Evolutionary conservation across 1,140 invertebrate genomes (phyloP).

Genomic region (Drosophila melanica): DNA sequence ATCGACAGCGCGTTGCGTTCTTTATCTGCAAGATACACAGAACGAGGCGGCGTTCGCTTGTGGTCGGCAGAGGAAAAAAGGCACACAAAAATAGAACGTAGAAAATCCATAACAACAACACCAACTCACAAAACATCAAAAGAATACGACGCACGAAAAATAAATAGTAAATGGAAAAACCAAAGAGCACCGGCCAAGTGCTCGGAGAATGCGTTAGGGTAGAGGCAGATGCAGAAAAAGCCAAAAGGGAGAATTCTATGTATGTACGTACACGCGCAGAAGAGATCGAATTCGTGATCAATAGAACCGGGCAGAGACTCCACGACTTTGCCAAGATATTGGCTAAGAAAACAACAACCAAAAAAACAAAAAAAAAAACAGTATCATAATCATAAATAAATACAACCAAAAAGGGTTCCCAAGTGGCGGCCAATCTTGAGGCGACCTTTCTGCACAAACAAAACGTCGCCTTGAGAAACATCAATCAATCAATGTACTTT

Average conservation of each 20-base stretch:
- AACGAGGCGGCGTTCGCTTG: slow-evolving; percentile 55
- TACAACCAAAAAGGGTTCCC: slow-evolving; percentile 37
- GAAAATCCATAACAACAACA: slow-evolving; percentile 58
- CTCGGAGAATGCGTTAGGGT: slow-evolving; percentile 22
- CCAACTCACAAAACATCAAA: slow-evolving; percentile 69
- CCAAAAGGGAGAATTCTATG: slow-evolving; percentile 5
- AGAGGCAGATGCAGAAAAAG: slow-evolving; percentile 3
- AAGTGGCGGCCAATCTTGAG: slow-evolving; percentile 32
- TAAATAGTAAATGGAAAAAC: slow-evolving; percentile 76
- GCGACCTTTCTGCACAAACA: slow-evolving; percentile 68
- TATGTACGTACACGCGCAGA: background rate
- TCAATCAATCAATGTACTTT: slow-evolving; percentile 62
- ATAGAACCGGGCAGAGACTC: slow-evolving; percentile 38
- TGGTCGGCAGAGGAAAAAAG: slow-evolving; percentile 51
- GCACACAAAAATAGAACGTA: slow-evolving; percentile 77
- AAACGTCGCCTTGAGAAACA: slow-evolving; percentile 37
- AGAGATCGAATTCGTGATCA: slow-evolving; percentile 49
- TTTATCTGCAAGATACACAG: slow-evolving; percentile 75
- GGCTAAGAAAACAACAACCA: background rate
- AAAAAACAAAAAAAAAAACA: background rate
- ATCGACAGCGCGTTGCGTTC: slow-evolving; percentile 57
- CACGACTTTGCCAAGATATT: slow-evolving; percentile 4
- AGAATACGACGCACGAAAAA: slow-evolving; percentile 76
- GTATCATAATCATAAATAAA: slow-evolving; percentile 64
- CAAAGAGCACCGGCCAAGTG: slow-evolving; percentile 50